These are phyloP conservation scores for Galleria mellonella DNA, from an alignment of 1,140 invertebrate genomes.

Conservation along the genomic window DNA sequence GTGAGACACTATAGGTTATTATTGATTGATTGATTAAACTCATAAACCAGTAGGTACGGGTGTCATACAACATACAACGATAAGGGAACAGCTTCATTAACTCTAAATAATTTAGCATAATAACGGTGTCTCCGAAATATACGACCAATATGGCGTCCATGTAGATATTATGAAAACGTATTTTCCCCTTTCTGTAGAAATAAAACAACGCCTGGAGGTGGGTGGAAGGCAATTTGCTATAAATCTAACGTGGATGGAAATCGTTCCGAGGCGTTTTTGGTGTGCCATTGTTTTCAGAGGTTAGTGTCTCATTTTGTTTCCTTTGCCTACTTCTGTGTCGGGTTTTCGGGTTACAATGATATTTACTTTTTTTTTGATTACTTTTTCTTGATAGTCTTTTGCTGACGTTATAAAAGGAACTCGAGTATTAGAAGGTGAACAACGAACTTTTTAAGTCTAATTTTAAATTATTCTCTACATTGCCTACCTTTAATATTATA, in stretches of 20 bases:
- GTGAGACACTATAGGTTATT: no score
- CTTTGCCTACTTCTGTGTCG: neutral
- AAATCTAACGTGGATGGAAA: slow-evolving; percentile 45
- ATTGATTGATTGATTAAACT: no score
- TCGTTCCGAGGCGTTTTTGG: slow-evolving; percentile 37
- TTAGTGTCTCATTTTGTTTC: slow-evolving; percentile 2
- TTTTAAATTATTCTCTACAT: no score
- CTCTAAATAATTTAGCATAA: neutral
- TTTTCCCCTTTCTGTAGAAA: slow-evolving; percentile 27
- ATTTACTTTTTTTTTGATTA: no score
- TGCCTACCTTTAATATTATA: no score
- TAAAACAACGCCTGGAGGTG: slow-evolving; percentile 47
- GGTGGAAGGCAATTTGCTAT: slow-evolving; percentile 45
- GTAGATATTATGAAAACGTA: slow-evolving; percentile 26
- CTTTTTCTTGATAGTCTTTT: no score
- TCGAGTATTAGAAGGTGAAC: no score
- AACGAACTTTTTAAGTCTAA: no score
- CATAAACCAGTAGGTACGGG: no score
- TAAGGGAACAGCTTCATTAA: neutral
- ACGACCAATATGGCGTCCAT: neutral
- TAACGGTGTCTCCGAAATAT: neutral
- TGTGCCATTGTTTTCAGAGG: slow-evolving; percentile 23
- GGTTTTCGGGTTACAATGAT: no score
- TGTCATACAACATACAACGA: no score
- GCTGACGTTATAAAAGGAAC: no score